phyloP scores from a whole-genome alignment of 2,113 vertebrate genomes.

The Tyrannus savana region DNA sequence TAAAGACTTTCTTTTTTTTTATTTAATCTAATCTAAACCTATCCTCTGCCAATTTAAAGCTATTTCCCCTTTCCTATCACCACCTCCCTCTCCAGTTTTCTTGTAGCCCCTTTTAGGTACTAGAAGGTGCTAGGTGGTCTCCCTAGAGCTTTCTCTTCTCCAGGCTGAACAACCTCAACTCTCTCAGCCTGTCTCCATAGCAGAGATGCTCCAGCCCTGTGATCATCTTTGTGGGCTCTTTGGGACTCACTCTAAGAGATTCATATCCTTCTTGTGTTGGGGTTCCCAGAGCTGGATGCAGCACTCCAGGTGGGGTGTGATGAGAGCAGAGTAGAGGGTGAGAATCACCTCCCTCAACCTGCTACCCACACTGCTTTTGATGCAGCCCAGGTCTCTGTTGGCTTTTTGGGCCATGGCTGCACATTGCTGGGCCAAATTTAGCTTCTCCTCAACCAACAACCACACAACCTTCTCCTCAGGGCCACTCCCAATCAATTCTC shows the following conservation, averaged over 20 bases:
- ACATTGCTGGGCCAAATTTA: fast-evolving
- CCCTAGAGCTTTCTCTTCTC: background rate
- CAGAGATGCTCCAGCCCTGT: background rate
- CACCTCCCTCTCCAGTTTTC: background rate
- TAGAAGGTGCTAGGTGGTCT: background rate
- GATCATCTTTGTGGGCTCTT: background rate
- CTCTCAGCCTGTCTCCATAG: background rate
- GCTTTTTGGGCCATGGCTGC: background rate
- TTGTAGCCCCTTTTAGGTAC: background rate
- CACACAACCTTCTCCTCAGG: background rate
- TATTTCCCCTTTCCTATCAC: background rate
- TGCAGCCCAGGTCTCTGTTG: background rate
- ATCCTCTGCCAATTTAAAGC: background rate
- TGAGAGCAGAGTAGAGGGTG: fast-evolving
- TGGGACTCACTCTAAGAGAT: fast-evolving
- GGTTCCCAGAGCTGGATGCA: background rate
- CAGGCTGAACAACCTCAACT: background rate
- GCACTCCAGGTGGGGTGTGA: background rate
- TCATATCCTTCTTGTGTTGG: background rate
- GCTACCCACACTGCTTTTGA: fast-evolving
- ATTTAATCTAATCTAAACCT: background rate
- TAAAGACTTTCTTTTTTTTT: background rate
- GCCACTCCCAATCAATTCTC: background rate
- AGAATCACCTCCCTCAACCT: background rate
- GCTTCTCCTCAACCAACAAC: background rate